Conservation (phyloP, 2,113 vertebrate species). For the Phrynocephalus versicolor region DNA sequence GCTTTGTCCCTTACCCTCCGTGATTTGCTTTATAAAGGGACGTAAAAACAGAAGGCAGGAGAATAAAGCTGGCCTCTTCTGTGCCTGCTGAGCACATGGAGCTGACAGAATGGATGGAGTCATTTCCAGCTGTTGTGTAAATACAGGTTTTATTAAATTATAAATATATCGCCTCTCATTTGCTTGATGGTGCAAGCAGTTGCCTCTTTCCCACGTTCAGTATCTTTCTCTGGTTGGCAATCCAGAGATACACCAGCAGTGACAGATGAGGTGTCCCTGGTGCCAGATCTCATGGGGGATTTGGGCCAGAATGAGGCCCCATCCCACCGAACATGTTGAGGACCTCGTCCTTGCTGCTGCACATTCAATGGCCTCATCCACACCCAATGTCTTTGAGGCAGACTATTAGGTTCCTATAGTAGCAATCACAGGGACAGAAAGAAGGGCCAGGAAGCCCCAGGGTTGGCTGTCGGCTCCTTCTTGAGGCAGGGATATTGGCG, state of each 20-base stretch:
- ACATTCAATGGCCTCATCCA: too few species aligned
- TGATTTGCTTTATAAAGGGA: constrained; percentile 36
- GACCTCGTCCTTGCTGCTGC: too few species aligned
- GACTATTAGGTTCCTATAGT: not conserved
- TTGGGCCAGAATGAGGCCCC: too few species aligned
- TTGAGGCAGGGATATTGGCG: not conserved
- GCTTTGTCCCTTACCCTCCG: not conserved
- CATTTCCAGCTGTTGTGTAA: constrained; percentile 38
- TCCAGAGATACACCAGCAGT: rapidly evolving
- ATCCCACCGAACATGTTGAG: too few species aligned
- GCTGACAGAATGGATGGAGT: constrained; percentile 7
- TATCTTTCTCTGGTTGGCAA: not conserved
- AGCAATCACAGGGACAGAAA: not conserved
- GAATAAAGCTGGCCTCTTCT: not conserved
- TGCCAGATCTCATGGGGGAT: not conserved
- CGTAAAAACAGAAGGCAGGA: constrained; percentile 31
- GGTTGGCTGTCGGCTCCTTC: not conserved
- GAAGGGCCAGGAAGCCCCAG: too few species aligned
- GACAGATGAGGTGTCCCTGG: too few species aligned
- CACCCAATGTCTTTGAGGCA: not conserved
- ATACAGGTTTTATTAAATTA: constrained; percentile 21
- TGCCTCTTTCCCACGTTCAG: constrained; percentile 16
- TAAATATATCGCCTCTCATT: constrained; percentile 31
- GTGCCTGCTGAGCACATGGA: constrained; percentile 14
- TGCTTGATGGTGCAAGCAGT: constrained; percentile 39